Evolutionary conservation across 2,797 vertebrate genomes (phyloP).

Genomic region (Chiloscyllium punctatum): DNA sequence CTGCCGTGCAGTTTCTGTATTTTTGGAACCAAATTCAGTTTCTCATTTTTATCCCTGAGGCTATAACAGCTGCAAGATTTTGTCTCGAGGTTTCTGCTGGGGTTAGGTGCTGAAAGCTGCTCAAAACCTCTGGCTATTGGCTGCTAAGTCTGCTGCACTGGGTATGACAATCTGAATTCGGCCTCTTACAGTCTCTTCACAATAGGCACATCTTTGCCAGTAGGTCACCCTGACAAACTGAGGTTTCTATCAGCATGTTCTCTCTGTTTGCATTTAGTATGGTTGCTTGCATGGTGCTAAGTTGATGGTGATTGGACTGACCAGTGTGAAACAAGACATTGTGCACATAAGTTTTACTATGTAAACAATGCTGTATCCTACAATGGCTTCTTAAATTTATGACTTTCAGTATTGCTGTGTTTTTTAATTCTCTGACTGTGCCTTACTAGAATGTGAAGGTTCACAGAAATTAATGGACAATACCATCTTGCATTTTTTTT

Average conservation of each 20-base stretch:
- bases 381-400: not conserved
- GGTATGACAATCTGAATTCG: not conserved
- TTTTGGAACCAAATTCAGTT: not conserved
- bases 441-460: not conserved
- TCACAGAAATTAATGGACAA: not conserved
- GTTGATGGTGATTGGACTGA: not conserved
- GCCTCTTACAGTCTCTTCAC: not conserved
- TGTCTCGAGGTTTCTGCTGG: not conserved
- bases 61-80: not conserved
- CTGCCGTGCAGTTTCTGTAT: not conserved
- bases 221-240: not conserved
- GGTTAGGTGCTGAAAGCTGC: not conserved
- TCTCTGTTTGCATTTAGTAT: not conserved
- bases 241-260: not conserved
- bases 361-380: not conserved
- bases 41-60: not conserved
- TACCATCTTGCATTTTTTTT: not conserved
- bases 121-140: too few relatives aligned
- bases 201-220: not conserved
- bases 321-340: not conserved
- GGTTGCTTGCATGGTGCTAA: not conserved
- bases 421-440: not conserved
- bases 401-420: not conserved
- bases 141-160: not conserved
- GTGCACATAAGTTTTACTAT: too few relatives aligned